Conservation (phyloP, 2,113 vertebrate species). For the Muntiacus muntjak region DNA sequence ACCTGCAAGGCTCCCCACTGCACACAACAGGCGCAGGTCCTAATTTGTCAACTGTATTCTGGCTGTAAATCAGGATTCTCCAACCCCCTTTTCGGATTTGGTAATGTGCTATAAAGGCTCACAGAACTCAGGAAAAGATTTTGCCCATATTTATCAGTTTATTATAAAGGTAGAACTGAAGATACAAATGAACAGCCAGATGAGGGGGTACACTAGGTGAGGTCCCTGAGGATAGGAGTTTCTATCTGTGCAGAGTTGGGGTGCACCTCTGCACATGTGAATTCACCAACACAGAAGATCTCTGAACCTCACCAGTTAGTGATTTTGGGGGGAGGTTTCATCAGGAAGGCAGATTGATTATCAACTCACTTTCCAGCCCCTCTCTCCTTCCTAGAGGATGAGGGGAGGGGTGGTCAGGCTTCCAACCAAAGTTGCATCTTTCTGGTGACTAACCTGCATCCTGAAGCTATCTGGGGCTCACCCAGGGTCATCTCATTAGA, state of each 20-base stretch:
- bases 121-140: neutral
- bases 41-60: neutral
- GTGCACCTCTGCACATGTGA: too few relatives aligned
- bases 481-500: neutral
- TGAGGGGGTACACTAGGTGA: accelerated
- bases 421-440: neutral
- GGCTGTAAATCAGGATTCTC: accelerated
- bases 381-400: neutral
- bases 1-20: neutral
- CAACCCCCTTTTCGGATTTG: neutral
- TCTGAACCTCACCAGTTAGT: too few relatives aligned
- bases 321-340: neutral
- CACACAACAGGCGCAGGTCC: accelerated
- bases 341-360: accelerated
- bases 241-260: neutral
- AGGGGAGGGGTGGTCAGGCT: too few relatives aligned
- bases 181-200: neutral
- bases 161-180: neutral
- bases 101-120: neutral
- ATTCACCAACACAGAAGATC: neutral
- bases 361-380: too few relatives aligned
- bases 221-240: neutral
- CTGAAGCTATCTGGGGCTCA: neutral
- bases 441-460: neutral
- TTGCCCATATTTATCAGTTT: neutral